Evolutionary conservation across 2,113 vertebrate species (phyloP), one percentile per base, ranked within the genome.

Genomic region (Seriola dumerili): DNA sequence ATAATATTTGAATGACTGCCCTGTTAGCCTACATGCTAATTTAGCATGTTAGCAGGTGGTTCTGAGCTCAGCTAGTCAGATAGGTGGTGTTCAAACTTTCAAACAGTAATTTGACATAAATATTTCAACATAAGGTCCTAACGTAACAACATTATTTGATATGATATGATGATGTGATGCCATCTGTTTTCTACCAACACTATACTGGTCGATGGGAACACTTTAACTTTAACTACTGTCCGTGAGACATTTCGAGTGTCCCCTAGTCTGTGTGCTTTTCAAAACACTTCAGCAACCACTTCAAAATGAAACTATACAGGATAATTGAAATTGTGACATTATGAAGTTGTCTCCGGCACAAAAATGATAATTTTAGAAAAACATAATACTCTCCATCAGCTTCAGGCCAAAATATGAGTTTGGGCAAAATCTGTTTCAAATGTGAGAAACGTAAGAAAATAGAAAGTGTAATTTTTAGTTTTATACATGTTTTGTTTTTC

Each of bases 401-500:
- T 36, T 58, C 40, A 32, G 10, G 16, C 5, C n/a, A n/a, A 63
- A 42, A n/a, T 17, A 16, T 1, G 2, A 2, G 5, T 32, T 7
- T 10, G 4, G 10, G 5, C 1, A 17, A 42, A 29, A 42, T 21
- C 40, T 13, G 1, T 13, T 5, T 5, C 34, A 38, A 63, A 17
- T 59, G 13, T 32, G 25, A 61, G 29, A n/a, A 58, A 75, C 54
- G 17, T 32, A 52, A 52, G 1, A 17, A 55, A 63, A 63, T 32
- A 57, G 16, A 67, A 76, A 16, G 57, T 2, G 10, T 32, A 1
- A 54, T 52, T 77, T 58, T 77, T 9, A 25, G 8, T 19, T 61
- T 32, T 69, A 21, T 12, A 21, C 5, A 1, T 38, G 17, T 12
- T 84, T 77, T 62, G 46, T 52, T 71, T 69, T 65, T 52, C 34